These are phyloP conservation scores for Phoeniculus purpureus DNA, from an alignment of 2,797 vertebrate genomes.

Conservation along the genomic window DNA sequence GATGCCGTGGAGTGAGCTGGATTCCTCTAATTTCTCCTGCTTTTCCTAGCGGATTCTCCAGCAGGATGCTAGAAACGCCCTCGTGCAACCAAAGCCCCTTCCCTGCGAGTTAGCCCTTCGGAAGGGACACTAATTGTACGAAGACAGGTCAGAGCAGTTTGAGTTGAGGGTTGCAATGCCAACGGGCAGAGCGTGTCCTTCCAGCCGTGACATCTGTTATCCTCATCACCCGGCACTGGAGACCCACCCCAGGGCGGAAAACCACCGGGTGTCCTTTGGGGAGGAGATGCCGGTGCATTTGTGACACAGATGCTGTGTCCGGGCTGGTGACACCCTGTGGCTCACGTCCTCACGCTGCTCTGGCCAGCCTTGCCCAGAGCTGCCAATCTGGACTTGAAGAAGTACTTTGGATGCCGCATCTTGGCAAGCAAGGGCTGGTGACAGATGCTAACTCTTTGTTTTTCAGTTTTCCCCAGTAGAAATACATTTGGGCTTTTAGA, in stretches of 20 bases:
- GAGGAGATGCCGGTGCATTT: not conserved
- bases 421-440: constrained; percentile 35
- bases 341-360: accelerated
- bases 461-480: not conserved
- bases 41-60: accelerated
- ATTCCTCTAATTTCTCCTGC: not conserved
- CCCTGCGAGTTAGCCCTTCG: not conserved
- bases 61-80: not conserved
- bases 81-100: not conserved
- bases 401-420: not conserved
- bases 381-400: not conserved
- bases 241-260: not conserved
- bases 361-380: not conserved
- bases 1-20: not conserved
- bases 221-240: accelerated
- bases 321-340: not conserved
- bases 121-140: not conserved
- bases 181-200: not conserved
- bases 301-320: accelerated
- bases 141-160: not conserved
- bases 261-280: not conserved
- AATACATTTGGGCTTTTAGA: not conserved
- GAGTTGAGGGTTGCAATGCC: not conserved
- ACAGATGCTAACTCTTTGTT: constrained; percentile 58
- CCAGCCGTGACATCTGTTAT: not conserved